Evolutionary conservation across 1,140 invertebrate genomes (phyloP).

Genomic region (Solen grandis): DNA sequence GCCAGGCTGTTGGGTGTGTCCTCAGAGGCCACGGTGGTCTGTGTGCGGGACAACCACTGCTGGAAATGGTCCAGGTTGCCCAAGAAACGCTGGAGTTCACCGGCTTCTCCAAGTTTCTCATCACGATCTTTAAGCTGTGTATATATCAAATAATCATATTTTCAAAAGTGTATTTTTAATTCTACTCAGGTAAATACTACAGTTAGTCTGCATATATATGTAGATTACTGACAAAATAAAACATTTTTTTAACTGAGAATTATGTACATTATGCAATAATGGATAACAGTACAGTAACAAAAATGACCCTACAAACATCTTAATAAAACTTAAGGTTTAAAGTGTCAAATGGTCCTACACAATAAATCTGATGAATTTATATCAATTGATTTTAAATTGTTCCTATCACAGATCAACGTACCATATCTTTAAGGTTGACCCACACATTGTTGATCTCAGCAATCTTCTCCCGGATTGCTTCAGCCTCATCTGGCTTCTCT

Average conservation of each 20-base stretch:
- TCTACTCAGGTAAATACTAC: too few relatives aligned
- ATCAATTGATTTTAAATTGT: too few relatives aligned
- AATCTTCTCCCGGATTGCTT: slow-evolving; percentile 94
- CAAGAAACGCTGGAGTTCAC: slow-evolving; percentile 98
- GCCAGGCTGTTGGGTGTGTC: slow-evolving; percentile 97
- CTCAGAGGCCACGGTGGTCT: slow-evolving; percentile 96
- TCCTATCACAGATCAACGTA: too few relatives aligned
- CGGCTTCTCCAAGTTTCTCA: slow-evolving; percentile 98
- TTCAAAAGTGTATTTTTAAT: not conserved
- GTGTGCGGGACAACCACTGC: slow-evolving; percentile 98
- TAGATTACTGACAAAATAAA: not conserved
- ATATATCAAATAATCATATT: not conserved
- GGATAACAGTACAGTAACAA: too few relatives aligned
- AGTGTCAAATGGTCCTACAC: too few relatives aligned
- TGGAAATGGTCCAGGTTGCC: slow-evolving; percentile 99
- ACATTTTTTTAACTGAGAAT: slow-evolving; percentile 17
- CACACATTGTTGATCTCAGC: slow-evolving; percentile 94
- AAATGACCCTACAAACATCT: too few relatives aligned
- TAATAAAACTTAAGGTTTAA: too few relatives aligned
- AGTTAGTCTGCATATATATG: too few relatives aligned
- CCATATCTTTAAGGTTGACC: slow-evolving; percentile 98
- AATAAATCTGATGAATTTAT: too few relatives aligned
- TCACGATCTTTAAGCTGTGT: slow-evolving; percentile 95
- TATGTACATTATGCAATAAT: too few relatives aligned
- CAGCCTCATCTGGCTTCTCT: slow-evolving; percentile 98